A percentile compares a stretch with the other conserved stretches of the same genome.
Conservation (phyloP, 2,113 vertebrate genomes). For the Corydoras maculifer region DNA sequence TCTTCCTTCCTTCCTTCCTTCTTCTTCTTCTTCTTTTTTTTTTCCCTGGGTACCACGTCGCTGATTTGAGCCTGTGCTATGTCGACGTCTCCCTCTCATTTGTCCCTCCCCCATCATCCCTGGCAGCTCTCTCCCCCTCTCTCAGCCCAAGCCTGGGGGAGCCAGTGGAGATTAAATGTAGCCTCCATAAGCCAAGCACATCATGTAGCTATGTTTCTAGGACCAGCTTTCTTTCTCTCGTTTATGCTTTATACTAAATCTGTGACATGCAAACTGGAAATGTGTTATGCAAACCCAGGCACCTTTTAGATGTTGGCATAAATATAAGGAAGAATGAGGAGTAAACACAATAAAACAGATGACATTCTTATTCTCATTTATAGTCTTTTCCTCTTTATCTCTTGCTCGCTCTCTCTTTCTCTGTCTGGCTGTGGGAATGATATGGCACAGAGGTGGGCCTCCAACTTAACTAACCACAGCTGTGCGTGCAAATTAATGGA, state of each 20-base stretch:
- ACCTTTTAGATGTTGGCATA: background rate
- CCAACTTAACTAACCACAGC: slow-evolving; percentile 70
- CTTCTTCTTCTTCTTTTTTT: slow-evolving; percentile 32
- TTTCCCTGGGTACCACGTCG: slow-evolving; percentile 50
- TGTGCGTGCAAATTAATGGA: slow-evolving; percentile 69
- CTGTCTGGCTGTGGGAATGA: slow-evolving; percentile 44
- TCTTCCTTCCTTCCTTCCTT: slow-evolving; percentile 52
- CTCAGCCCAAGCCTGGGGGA: slow-evolving; percentile 83
- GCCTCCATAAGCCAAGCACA: slow-evolving; percentile 90
- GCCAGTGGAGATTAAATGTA: slow-evolving; percentile 92
- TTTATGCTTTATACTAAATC: slow-evolving; percentile 35
- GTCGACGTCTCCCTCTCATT: slow-evolving; percentile 76
- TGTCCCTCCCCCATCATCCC: slow-evolving; percentile 56
- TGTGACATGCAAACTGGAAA: slow-evolving; percentile 11
- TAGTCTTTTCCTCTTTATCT: background rate
- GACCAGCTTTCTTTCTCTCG: slow-evolving; percentile 48
- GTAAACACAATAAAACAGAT: slow-evolving; percentile 32
- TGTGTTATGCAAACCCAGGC: background rate
- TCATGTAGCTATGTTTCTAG: slow-evolving; percentile 81
- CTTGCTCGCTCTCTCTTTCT: slow-evolving; percentile 8
- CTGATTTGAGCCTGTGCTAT: slow-evolving; percentile 80
- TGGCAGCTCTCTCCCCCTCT: slow-evolving; percentile 66
- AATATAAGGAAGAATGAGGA: slow-evolving; percentile 40
- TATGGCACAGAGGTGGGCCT: slow-evolving; percentile 59
- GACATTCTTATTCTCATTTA: slow-evolving; percentile 37